These are phyloP conservation scores for Nasonia oneida DNA, from an alignment of 2,888 invertebrate genomes.

Conservation along the genomic window DNA sequence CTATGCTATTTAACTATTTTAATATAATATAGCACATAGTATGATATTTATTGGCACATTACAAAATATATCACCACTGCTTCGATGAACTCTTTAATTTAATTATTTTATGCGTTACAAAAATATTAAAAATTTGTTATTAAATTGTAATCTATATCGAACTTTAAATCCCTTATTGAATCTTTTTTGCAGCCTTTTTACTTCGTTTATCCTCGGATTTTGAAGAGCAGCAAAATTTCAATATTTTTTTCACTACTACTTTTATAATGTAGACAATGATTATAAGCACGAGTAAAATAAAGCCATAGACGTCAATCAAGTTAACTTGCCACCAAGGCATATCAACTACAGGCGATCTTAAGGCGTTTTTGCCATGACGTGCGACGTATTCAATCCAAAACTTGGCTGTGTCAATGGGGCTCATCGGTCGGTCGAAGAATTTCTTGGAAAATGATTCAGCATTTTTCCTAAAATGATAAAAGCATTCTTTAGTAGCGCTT, in stretches of 20 bases:
- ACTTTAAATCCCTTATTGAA: background rate
- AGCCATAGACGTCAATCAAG: conserved; percentile 80
- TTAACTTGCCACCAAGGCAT: conserved; percentile 78
- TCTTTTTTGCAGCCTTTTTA: background rate
- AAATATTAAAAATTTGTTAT: too few species aligned
- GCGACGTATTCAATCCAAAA: conserved; percentile 86
- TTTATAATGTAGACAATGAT: background rate
- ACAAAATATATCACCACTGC: too few species aligned
- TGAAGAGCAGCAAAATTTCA: background rate
- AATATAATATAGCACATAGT: background rate
- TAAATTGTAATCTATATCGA: background rate
- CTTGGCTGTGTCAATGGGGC: conserved; percentile 82
- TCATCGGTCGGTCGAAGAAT: conserved; percentile 80
- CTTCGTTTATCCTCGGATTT: background rate
- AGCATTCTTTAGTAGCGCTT: background rate
- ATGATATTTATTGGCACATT: background rate
- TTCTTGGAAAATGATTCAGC: conserved; percentile 24
- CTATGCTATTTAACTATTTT: background rate
- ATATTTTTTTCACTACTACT: background rate
- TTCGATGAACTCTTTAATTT: background rate
- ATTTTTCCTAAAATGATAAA: conserved; percentile 42
- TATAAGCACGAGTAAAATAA: conserved; percentile 61
- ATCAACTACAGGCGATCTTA: conserved; percentile 77
- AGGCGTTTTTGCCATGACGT: conserved; percentile 75
- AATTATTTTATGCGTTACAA: too few species aligned